Conservation (phyloP, 2,888 invertebrate genomes). For the Subacronicta megacephala region DNA sequence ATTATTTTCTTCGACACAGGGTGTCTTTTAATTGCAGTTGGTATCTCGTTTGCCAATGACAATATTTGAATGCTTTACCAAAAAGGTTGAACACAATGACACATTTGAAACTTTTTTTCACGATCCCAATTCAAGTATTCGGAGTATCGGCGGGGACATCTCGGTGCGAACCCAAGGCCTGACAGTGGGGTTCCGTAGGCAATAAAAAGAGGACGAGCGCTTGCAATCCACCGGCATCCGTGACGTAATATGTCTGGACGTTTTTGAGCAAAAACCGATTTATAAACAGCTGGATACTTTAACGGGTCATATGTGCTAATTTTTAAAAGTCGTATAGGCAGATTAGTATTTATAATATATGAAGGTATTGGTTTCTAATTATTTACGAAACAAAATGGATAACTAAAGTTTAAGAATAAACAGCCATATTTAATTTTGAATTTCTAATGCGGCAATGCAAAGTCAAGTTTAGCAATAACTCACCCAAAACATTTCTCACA, state of each 20-base stretch:
- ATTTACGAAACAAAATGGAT: constrained; percentile 4
- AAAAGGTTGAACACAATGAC: constrained; percentile 63
- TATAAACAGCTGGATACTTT: constrained; percentile 65
- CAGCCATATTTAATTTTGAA: background rate
- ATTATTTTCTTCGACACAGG: constrained; percentile 44
- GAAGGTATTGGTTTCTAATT: constrained; percentile 26
- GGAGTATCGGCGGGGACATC: constrained; percentile 69
- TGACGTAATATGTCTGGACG: constrained; percentile 79
- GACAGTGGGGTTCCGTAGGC: constrained; percentile 75
- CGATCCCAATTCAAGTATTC: constrained; percentile 71
- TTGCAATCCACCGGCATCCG: constrained; percentile 65
- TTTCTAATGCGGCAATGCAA: constrained; percentile 4
- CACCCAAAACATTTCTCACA: constrained; percentile 12
- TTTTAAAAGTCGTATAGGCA: constrained; percentile 38
- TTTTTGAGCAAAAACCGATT: constrained; percentile 65
- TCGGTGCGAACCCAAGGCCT: constrained; percentile 76
- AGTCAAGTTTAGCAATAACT: constrained; percentile 6
- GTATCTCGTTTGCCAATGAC: constrained; percentile 46
- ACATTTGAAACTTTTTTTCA: constrained; percentile 63
- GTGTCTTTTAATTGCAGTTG: constrained; percentile 55
- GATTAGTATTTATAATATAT: constrained; percentile 5
- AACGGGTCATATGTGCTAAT: constrained; percentile 59
- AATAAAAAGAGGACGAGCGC: constrained; percentile 70
- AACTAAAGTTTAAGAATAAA: constrained; percentile 1
- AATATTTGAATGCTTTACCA: constrained; percentile 56